Evolutionary conservation across 1,140 invertebrate genomes (phyloP).

Genomic region (Conus ventricosus): DNA sequence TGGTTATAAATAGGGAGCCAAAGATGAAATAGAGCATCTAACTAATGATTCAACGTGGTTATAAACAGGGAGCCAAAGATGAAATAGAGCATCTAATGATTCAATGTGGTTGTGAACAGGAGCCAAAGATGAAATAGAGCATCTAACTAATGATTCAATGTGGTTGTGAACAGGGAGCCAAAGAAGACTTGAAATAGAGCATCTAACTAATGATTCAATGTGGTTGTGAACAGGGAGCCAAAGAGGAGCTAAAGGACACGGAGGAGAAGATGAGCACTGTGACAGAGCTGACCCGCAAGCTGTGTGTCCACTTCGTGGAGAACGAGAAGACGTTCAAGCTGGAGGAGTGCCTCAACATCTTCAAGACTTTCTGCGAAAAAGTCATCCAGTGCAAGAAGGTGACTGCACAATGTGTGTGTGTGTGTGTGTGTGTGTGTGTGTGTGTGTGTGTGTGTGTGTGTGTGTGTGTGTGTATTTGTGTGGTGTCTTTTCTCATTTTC

Average conservation of each 20-base stretch:
- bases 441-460: conserved; percentile 25
- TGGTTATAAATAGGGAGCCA: too few species aligned
- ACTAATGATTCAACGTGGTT: neutral
- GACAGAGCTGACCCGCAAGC: conserved; percentile 77
- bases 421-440: conserved; percentile 17
- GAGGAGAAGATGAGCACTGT: conserved; percentile 89
- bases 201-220: neutral
- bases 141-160: too few species aligned
- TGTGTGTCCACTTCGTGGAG: conserved; percentile 71
- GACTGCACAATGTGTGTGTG: neutral
- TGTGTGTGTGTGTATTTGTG: neutral
- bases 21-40: too few species aligned
- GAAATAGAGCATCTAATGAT: too few species aligned
- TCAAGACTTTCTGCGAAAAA: conserved; percentile 70
- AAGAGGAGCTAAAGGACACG: conserved; percentile 85
- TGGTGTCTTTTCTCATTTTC: neutral
- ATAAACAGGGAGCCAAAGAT: conserved; percentile 75
- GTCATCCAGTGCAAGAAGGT: conserved; percentile 71
- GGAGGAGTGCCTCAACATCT: conserved; percentile 70
- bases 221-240: conserved; percentile 60
- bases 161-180: too few species aligned
- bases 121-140: too few species aligned
- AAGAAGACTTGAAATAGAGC: too few species aligned
- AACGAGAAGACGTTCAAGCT: conserved; percentile 70
- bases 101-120: too few species aligned